Evolutionary conservation across 2,797 vertebrate species (phyloP), one percentile per base, ranked within the genome.

Genomic region (Enteromius anoplus): DNA sequence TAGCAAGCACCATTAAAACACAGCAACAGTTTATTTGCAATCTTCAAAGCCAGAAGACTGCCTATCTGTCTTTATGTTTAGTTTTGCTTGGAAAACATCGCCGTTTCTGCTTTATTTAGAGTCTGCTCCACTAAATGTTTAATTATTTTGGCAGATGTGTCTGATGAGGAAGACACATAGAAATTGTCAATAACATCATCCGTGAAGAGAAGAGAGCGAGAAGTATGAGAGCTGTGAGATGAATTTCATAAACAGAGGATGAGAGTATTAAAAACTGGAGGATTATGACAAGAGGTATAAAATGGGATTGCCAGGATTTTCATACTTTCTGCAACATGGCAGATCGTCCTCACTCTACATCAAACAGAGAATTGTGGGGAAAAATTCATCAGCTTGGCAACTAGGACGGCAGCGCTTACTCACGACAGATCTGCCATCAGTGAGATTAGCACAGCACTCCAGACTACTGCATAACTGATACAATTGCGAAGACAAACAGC

Each of bases 161-260:
- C 53, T 75, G 80, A 80, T 42, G 60, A 55, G 76, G 68, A 64
- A 62, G 62, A 68, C 62, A 34, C 45, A n/a, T 40, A 70, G 14
- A 32, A 51, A 82, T 83, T 86, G 82, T 87, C 86, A 87, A 85
- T 81, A 88, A 77, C 81, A 78, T 51, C 72, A 73, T 88, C 75
- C 21, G 76, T 45, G 65, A 79, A 64, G 80, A 47, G 69, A 77
- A 78, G 55, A 51, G 64, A 53, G 70, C 29, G 5, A 75, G 70
- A 9, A 82, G 71, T 26, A 40, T 3, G 21, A 84, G 82, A n/a
- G 69, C 91, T 88, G 85, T 71, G 71, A 88, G 86, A 83, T 84
- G 71, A 90, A 90, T 85, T 90, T 86, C 87, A 91, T 88, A 90
- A 93, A 91, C 79, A 81, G 86, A 91, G 85, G 84, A 84, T 40